A percentile compares a stretch with the other conserved stretches of the same genome.
Conservation (phyloP, 2,797 vertebrate species). For the Menidia menidia region DNA sequence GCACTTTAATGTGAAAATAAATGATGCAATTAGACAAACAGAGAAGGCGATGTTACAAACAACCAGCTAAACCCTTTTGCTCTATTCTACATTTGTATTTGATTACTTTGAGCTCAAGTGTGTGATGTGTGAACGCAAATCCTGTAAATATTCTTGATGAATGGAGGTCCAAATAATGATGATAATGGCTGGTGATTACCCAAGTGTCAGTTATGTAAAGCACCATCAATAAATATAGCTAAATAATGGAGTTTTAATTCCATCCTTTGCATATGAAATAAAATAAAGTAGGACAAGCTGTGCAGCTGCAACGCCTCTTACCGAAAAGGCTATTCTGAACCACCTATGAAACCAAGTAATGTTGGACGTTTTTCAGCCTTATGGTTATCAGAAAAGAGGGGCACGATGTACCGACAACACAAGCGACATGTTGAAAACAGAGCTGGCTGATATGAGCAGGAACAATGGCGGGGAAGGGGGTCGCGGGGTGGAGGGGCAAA, state of each 20-base stretch:
- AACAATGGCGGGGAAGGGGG: conserved; percentile 88
- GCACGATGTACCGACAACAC: conserved; percentile 2
- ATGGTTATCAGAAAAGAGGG: not conserved
- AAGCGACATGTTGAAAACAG: conserved; percentile 33
- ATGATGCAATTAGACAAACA: not conserved
- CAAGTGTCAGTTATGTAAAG: not conserved
- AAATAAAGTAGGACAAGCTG: not conserved
- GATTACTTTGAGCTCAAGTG: not conserved
- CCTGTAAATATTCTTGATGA: conserved; percentile 1
- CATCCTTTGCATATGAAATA: not conserved
- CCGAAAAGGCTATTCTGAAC: no score
- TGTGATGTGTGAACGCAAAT: not conserved
- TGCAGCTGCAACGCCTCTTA: no score
- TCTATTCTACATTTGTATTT: not conserved
- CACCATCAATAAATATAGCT: not conserved
- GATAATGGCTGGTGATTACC: not conserved
- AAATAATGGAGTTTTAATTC: not conserved
- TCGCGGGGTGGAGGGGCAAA: not conserved
- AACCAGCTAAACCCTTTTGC: not conserved
- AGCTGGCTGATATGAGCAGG: conserved; percentile 55
- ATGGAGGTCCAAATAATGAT: not conserved
- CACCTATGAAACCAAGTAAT: not conserved
- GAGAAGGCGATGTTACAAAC: not conserved
- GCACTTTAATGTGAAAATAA: conserved; percentile 21
- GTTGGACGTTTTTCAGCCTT: not conserved